Evolutionary conservation across 2,888 invertebrate genomes (phyloP).

Genomic region (Craniophora ligustri): DNA sequence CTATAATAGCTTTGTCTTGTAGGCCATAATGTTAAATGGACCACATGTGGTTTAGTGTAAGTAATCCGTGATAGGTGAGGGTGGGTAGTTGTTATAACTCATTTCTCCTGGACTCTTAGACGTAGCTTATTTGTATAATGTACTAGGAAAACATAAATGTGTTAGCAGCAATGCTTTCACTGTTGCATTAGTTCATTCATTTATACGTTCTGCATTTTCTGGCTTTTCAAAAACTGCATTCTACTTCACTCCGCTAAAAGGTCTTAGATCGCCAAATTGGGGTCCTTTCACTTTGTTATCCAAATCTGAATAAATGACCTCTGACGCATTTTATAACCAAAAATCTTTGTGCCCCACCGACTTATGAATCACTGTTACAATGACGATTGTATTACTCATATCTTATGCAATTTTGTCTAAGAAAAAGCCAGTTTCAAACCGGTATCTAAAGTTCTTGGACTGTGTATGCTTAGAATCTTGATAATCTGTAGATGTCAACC

Average conservation of each 20-base stretch:
- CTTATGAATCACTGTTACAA: conserved; percentile 42
- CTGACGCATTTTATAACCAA: conserved; percentile 14
- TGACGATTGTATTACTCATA: conserved; percentile 45
- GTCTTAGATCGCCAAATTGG: background rate
- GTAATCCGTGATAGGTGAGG: conserved; percentile 16
- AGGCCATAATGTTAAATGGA: conserved; percentile 13
- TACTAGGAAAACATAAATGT: conserved; percentile 1
- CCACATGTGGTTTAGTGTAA: conserved; percentile 25
- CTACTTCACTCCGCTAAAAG: background rate
- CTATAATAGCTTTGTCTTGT: background rate
- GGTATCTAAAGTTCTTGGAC: conserved; percentile 37
- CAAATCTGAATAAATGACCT: conserved; percentile 4
- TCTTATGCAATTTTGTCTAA: conserved; percentile 45
- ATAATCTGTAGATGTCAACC: conserved; percentile 42
- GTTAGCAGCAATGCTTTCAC: background rate
- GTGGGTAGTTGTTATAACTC: conserved; percentile 1
- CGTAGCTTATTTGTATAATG: background rate
- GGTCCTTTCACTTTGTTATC: background rate
- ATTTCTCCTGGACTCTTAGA: conserved; percentile 15
- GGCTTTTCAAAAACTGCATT: background rate
- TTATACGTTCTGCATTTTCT: background rate
- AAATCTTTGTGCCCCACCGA: conserved; percentile 11
- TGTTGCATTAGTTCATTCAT: background rate
- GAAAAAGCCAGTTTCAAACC: conserved; percentile 38
- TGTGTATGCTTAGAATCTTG: conserved; percentile 40